Evolutionary conservation across 2,888 invertebrate species (phyloP).

Genomic region (Orthonevra nobilis): DNA sequence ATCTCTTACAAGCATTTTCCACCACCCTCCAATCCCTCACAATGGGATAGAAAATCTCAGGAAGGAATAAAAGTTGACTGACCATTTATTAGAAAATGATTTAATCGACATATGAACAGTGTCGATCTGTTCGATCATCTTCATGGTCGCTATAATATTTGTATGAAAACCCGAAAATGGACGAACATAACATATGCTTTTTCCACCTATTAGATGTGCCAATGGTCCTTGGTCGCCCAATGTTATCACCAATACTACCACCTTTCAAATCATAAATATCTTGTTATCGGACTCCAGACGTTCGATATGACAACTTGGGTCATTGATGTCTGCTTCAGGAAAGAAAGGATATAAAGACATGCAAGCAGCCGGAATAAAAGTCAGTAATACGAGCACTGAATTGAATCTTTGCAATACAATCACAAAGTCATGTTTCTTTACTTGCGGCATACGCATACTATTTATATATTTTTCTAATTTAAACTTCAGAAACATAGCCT

Average conservation of each 20-base stretch:
- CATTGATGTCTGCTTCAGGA: background rate
- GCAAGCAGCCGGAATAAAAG: background rate
- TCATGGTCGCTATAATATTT: too few species aligned
- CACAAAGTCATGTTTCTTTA: too few species aligned
- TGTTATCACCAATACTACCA: background rate
- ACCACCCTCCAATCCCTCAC: background rate
- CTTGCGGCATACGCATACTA: too few species aligned
- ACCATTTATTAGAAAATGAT: background rate
- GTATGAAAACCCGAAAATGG: too few species aligned
- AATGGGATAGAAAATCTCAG: background rate
- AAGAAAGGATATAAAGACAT: too few species aligned
- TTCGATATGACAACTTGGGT: background rate
- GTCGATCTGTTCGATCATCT: too few species aligned
- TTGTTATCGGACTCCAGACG: background rate
- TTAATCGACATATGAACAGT: too few species aligned
- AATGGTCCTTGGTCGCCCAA: background rate
- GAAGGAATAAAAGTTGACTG: background rate
- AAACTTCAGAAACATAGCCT: too few species aligned
- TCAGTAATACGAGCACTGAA: background rate
- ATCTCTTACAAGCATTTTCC: background rate
- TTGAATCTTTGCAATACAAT: too few species aligned
- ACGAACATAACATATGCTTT: background rate
- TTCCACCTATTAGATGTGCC: background rate
- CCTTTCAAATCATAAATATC: background rate
- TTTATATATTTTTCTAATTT: too few species aligned